These are phyloP conservation scores for Gryon sp. DNA, from an alignment of 1,140 invertebrate genomes.

Conservation along the genomic window DNA sequence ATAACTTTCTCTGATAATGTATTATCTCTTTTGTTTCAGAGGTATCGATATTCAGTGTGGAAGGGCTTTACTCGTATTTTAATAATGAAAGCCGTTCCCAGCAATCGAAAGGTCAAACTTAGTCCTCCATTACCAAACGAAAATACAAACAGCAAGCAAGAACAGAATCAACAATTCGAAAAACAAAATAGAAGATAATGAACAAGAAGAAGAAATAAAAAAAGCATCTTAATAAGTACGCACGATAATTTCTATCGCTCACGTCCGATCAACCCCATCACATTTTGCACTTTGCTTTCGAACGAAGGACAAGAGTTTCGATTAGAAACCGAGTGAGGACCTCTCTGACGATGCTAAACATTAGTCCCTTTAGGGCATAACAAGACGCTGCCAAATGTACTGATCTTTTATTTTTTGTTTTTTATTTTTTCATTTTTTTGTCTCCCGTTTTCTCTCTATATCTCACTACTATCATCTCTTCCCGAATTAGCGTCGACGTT, in stretches of 20 bases:
- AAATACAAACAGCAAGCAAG: constrained; percentile 7
- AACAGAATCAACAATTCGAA: background rate
- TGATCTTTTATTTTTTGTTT: constrained; percentile 37
- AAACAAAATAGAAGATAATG: too few relatives aligned
- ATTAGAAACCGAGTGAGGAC: constrained; percentile 7
- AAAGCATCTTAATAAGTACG: constrained; percentile 29
- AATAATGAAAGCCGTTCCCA: constrained; percentile 69
- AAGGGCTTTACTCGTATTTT: constrained; percentile 82
- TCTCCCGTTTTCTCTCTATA: constrained; percentile 22
- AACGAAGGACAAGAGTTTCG: constrained; percentile 13
- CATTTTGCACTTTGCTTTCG: constrained; percentile 31
- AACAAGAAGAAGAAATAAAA: constrained; percentile 8
- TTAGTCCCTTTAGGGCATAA: constrained; percentile 44
- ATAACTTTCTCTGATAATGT: constrained; percentile 14
- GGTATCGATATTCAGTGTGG: constrained; percentile 94
- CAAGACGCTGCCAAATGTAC: constrained; percentile 55
- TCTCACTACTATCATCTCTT: constrained; percentile 47
- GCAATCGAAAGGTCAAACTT: constrained; percentile 55
- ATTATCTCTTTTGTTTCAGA: constrained; percentile 81
- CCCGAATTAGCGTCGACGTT: constrained; percentile 46
- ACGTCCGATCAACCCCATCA: constrained; percentile 15
- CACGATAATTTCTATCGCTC: constrained; percentile 28
- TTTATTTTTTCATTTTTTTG: too few relatives aligned
- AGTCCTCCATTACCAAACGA: constrained; percentile 34
- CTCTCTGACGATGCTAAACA: constrained; percentile 20